Evolutionary conservation across 2,888 invertebrate species (phyloP).

Genomic region (Plebejus melissa): DNA sequence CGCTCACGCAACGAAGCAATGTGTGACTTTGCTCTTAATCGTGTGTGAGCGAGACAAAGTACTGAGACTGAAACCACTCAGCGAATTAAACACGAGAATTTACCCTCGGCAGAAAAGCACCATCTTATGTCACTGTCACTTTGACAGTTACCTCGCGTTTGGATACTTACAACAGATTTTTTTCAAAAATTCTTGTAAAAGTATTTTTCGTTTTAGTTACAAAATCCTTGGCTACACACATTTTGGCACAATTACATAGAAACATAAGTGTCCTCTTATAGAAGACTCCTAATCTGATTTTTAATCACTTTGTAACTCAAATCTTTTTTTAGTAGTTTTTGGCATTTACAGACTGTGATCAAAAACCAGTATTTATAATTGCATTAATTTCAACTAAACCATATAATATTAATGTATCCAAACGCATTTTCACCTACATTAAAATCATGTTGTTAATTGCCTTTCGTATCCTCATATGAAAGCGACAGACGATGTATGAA

Average conservation of each 20-base stretch:
- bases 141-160: slow-evolving; percentile 27
- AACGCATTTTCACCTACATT: neutral
- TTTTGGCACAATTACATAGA: slow-evolving; percentile 8
- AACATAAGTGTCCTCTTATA: neutral
- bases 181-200: neutral
- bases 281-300: neutral
- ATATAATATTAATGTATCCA: slow-evolving; percentile 18
- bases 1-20: neutral
- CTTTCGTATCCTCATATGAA: neutral
- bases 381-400: neutral
- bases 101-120: slow-evolving; percentile 12
- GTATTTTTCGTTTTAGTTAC: neutral
- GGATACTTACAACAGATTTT: neutral
- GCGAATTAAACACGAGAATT: neutral
- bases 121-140: slow-evolving; percentile 27
- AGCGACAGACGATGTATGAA: neutral
- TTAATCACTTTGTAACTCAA: neutral
- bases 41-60: neutral
- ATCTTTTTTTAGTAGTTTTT: neutral
- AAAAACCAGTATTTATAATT: neutral
- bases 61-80: neutral
- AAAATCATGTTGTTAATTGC: neutral
- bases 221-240: neutral
- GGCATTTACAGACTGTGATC: neutral
- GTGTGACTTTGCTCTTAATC: neutral